phyloP scores from a whole-genome alignment of 64 coral and sea anemone genomes.

The Pocillopora verrucosa region DNA sequence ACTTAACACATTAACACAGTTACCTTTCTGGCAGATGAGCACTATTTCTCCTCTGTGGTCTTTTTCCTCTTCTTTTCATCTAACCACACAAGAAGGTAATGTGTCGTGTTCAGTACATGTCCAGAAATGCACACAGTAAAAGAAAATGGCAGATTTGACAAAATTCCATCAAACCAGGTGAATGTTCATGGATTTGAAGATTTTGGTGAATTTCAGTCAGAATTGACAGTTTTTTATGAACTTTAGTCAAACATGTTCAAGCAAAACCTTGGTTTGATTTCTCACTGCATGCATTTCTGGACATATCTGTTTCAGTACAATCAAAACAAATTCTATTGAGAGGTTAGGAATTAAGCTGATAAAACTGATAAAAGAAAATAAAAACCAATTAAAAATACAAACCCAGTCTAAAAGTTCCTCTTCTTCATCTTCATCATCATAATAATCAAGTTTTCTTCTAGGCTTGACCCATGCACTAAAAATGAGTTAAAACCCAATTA shows the following conservation, averaged over 20 bases:
- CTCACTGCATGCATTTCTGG: no score
- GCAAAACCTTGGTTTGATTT: no score
- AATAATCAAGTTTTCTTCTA: constrained; percentile 51
- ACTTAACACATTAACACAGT: neutral
- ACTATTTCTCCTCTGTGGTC: constrained; percentile 68
- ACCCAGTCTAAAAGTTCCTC: constrained; percentile 68
- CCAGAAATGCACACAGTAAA: neutral
- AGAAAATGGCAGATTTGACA: no score
- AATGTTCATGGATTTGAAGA: no score
- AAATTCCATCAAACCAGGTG: no score
- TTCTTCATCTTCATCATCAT: constrained; percentile 71
- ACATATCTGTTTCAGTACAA: no score
- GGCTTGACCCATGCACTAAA: constrained; percentile 45
- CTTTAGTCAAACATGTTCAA: no score
- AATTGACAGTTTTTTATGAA: no score
- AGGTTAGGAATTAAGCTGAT: no score
- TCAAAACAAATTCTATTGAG: no score
- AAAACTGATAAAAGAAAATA: no score
- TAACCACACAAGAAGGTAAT: neutral
- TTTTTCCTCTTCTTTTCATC: constrained; percentile 54
- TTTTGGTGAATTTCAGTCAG: no score
- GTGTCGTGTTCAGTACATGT: neutral
- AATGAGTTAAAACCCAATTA: neutral
- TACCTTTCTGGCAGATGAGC: constrained; percentile 80
- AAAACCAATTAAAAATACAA: neutral